Conservation (phyloP, 2,888 invertebrate genomes). For the Callimorpha dominula region DNA sequence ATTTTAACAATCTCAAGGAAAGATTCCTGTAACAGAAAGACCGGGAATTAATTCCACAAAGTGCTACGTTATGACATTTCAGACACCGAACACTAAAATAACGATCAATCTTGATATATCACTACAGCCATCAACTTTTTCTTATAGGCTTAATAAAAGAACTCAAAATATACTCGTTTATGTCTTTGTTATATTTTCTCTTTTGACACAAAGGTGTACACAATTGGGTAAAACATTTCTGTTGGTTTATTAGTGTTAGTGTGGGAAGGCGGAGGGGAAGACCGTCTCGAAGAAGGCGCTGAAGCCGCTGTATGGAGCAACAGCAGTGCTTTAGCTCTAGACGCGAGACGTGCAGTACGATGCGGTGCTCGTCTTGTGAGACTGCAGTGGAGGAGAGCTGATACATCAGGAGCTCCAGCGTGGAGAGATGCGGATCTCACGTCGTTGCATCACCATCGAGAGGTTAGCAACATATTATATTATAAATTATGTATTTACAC, state of each 20-base stretch:
- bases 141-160: too few relatives aligned
- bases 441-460: slow-evolving; percentile 78
- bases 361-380: slow-evolving; percentile 80
- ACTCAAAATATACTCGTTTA: too few relatives aligned
- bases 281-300: slow-evolving; percentile 67
- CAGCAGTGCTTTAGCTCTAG: slow-evolving; percentile 78
- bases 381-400: slow-evolving; percentile 79
- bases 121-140: background rate
- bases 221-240: background rate
- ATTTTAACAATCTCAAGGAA: background rate
- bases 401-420: slow-evolving; percentile 60
- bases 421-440: slow-evolving; percentile 83
- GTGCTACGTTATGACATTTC: background rate
- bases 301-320: slow-evolving; percentile 84
- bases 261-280: slow-evolving; percentile 82
- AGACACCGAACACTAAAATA: background rate
- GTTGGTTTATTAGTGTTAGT: slow-evolving; percentile 67
- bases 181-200: background rate
- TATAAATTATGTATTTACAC: background rate
- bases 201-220: background rate
- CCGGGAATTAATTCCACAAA: slow-evolving; percentile 1
- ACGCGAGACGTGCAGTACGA: slow-evolving; percentile 78
- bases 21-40: slow-evolving; percentile 4
- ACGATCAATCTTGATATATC: background rate
- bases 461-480: slow-evolving; percentile 57